Percentiles rank a stretch among this genome's conserved stretches.
Conservation (phyloP, 2,113 vertebrate species). For the Acinonyx jubatus region DNA sequence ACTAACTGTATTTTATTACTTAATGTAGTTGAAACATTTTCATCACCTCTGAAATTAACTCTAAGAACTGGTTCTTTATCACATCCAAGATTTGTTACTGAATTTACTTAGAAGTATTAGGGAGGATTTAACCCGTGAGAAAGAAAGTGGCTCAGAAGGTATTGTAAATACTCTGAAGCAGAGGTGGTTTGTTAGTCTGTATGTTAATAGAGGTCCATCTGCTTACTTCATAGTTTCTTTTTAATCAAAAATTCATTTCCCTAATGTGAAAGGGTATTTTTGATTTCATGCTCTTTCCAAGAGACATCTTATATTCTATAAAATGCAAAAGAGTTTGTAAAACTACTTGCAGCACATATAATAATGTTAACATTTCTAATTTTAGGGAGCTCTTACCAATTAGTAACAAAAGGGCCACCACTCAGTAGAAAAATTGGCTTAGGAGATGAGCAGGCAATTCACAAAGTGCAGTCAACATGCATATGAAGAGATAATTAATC, state of each 20-base stretch:
- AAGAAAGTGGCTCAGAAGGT: neutral
- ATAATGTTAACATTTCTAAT: neutral
- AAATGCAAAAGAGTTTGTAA: neutral
- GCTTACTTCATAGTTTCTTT: neutral
- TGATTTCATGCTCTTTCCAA: neutral
- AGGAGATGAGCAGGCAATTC: neutral
- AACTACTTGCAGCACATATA: neutral
- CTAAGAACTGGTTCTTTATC: neutral
- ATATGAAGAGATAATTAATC: neutral
- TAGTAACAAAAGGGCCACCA: neutral
- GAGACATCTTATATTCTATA: neutral
- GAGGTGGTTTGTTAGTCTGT: neutral
- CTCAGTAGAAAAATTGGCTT: neutral
- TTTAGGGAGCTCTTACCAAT: neutral
- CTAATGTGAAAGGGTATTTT: neutral
- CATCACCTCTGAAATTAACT: constrained; percentile 14
- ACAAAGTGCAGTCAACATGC: neutral
- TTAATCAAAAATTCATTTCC: constrained; percentile 2
- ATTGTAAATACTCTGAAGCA: neutral
- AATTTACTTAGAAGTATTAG: neutral
- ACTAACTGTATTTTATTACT: neutral
- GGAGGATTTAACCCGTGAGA: constrained; percentile 1
- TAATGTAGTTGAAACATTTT: constrained; percentile 23
- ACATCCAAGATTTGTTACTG: neutral
- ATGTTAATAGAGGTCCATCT: neutral